A percentile compares a stretch with the other conserved stretches of the same genome.
Conservation (phyloP, 2,888 invertebrate species). For the Cantharis lateralis region DNA sequence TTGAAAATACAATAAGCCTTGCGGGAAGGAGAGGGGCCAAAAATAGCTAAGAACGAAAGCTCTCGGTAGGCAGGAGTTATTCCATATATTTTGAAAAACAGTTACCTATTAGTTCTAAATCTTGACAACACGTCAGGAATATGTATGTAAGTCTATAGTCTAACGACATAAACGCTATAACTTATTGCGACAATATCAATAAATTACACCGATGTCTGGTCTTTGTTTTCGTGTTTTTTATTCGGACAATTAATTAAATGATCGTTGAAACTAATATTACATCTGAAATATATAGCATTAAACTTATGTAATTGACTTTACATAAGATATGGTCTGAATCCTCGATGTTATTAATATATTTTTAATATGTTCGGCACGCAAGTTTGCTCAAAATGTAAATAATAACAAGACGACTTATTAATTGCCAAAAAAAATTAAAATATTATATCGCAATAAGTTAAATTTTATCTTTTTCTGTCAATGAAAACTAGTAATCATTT, state of each 20-base stretch:
- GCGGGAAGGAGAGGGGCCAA: no score
- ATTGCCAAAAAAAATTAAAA: background rate
- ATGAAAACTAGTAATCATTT: background rate
- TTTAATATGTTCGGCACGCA: background rate
- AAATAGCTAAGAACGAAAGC: no score
- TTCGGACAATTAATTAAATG: background rate
- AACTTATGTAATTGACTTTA: background rate
- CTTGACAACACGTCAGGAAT: no score
- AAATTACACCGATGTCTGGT: background rate
- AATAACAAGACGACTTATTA: background rate
- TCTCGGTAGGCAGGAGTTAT: no score
- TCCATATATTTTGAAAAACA: no score
- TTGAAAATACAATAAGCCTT: no score
- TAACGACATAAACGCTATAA: background rate
- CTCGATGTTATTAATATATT: background rate
- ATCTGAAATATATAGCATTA: background rate
- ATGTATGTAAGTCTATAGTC: background rate
- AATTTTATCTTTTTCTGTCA: background rate
- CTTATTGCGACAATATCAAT: background rate
- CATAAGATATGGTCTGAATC: background rate
- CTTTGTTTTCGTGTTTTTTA: background rate
- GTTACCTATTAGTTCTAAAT: no score
- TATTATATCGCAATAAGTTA: background rate
- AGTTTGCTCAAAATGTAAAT: background rate
- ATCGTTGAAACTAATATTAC: background rate